These are phyloP conservation scores for Rafetus swinhoei DNA, from an alignment of 2,113 vertebrate genomes.

Conservation along the genomic window DNA sequence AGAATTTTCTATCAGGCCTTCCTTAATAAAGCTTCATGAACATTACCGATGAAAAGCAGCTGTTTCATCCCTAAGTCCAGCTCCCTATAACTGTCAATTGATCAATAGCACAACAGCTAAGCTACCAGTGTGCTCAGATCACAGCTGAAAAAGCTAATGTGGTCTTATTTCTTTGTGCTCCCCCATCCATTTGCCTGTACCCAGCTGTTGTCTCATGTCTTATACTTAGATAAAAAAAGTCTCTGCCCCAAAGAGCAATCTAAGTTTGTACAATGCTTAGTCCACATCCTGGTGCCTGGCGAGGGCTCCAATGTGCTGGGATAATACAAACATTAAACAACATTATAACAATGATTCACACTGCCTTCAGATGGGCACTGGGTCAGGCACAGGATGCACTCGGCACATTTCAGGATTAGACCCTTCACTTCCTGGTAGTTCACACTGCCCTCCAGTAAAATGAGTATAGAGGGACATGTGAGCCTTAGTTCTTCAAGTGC, in stretches of 20 bases:
- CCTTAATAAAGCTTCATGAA: conserved; percentile 39
- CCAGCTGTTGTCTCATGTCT: too few species aligned
- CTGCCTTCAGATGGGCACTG: neutral
- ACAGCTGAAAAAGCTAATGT: too few species aligned
- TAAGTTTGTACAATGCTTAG: neutral
- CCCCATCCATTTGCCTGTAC: too few species aligned
- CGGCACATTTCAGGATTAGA: neutral
- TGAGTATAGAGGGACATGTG: neutral
- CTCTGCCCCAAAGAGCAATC: too few species aligned
- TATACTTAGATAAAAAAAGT: too few species aligned
- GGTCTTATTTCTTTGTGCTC: too few species aligned
- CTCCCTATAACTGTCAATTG: conserved; percentile 21
- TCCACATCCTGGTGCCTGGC: neutral
- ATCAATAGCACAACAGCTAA: neutral
- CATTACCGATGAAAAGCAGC: conserved; percentile 39
- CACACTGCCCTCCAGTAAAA: neutral
- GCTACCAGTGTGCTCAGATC: too few species aligned
- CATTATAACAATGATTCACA: neutral
- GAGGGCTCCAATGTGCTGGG: neutral
- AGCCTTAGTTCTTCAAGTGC: neutral
- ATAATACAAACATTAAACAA: neutral
- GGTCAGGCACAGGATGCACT: neutral
- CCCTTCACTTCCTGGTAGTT: accelerated
- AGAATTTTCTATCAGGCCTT: conserved; percentile 53
- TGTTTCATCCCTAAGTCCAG: conserved; percentile 25